Conservation (phyloP, 2,888 invertebrate species). For the Hypercompe scribonia region DNA sequence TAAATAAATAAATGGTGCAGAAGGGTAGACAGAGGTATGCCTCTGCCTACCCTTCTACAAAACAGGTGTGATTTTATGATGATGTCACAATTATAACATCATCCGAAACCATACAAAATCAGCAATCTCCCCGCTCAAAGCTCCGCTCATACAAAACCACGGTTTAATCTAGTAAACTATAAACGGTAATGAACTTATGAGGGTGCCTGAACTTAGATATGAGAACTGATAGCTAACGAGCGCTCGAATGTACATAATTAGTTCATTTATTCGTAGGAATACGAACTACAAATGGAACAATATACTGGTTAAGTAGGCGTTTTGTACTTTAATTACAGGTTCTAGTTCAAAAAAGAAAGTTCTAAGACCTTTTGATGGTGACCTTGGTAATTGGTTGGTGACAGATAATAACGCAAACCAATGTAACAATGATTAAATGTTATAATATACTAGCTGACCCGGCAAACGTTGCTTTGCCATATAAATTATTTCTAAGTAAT, state of each 20-base stretch:
- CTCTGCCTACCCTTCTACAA: no score
- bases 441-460: no score
- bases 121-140: slow-evolving; percentile 8
- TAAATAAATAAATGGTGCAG: no score
- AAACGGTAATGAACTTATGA: slow-evolving; percentile 67
- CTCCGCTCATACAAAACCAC: neutral
- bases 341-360: neutral
- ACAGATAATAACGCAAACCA: neutral
- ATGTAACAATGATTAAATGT: neutral
- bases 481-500: no score
- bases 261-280: slow-evolving; percentile 7
- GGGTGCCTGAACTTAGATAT: slow-evolving; percentile 54
- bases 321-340: neutral
- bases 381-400: neutral
- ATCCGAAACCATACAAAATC: neutral
- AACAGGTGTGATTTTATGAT: no score
- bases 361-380: neutral
- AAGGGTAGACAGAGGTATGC: no score
- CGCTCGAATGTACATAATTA: slow-evolving; percentile 40
- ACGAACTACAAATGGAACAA: slow-evolving; percentile 23
- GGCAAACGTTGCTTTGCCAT: no score
- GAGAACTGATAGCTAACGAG: slow-evolving; percentile 18
- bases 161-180: slow-evolving; percentile 24
- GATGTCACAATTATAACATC: no score
- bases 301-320: slow-evolving; percentile 1